These are phyloP conservation scores for Chelonoidis abingdonii DNA, from an alignment of 2,113 vertebrate genomes.

Conservation along the genomic window DNA sequence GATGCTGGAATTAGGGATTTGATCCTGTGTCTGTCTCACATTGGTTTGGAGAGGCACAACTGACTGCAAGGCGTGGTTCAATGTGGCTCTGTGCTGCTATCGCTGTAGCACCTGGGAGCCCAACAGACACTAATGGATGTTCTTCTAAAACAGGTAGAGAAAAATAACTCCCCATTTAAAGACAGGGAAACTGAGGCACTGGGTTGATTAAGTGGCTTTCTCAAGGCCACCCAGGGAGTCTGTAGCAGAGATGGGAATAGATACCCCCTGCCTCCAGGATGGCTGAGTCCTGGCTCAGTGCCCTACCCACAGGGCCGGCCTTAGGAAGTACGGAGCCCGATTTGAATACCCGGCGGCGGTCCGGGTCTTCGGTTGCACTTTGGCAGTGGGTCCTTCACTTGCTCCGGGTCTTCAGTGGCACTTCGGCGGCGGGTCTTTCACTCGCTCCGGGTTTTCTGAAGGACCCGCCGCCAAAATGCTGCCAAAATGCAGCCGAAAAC, in stretches of 20 bases:
- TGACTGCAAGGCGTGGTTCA: neutral
- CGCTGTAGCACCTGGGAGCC: neutral
- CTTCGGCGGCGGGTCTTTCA: too few species aligned
- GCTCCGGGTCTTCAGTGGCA: too few species aligned
- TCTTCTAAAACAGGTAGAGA: neutral
- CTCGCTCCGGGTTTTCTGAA: too few species aligned
- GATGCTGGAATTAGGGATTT: neutral
- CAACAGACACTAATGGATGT: neutral
- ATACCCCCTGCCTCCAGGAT: neutral
- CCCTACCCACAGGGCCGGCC: neutral
- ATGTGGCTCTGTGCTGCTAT: neutral
- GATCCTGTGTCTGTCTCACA: neutral
- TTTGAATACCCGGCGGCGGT: too few species aligned
- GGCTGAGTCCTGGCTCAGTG: neutral
- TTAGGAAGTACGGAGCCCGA: too few species aligned
- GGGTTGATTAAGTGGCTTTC: neutral
- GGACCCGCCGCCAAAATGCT: too few species aligned
- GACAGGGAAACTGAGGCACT: neutral
- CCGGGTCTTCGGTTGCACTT: too few species aligned
- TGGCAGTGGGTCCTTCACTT: too few species aligned
- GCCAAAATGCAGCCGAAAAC: too few species aligned
- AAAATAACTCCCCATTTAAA: neutral
- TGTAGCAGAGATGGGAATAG: neutral
- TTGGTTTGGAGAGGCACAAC: neutral
- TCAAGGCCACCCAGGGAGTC: neutral